Conservation (phyloP, 1,140 invertebrate species). For the Neodiprion fabricii region DNA sequence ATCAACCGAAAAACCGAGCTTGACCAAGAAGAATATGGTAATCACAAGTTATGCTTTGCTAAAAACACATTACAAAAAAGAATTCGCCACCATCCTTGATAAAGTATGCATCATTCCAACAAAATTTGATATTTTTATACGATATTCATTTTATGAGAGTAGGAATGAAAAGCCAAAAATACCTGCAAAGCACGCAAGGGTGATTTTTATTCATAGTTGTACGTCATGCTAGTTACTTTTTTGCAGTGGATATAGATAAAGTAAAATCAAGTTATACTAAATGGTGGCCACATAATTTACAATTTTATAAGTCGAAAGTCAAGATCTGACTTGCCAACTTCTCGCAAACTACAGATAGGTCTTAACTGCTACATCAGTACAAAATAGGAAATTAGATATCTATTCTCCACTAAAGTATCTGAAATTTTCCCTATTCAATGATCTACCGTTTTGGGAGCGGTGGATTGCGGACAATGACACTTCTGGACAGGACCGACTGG, state of each 20-base stretch:
- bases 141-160: not conserved
- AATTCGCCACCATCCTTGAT: conserved; percentile 27
- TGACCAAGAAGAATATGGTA: conserved; percentile 72
- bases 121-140: conserved; percentile 10
- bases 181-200: not conserved
- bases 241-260: conserved; percentile 61
- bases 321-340: conserved; percentile 71
- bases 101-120: conserved; percentile 30
- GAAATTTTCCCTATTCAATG: conserved; percentile 85
- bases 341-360: conserved; percentile 76
- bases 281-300: conserved; percentile 91
- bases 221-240: conserved; percentile 16
- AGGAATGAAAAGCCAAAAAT: not conserved
- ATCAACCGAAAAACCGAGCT: conserved; percentile 66
- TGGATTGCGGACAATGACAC: conserved; percentile 78
- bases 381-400: conserved; percentile 91
- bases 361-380: conserved; percentile 93
- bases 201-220: conserved; percentile 18
- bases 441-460: conserved; percentile 70
- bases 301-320: conserved; percentile 84
- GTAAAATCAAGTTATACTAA: conserved; percentile 89
- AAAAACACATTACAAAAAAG: conserved; percentile 61
- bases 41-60: conserved; percentile 80
- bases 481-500: conserved; percentile 75
- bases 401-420: conserved; percentile 89